Base-by-base conservation (phyloP, 2,113 vertebrate species). In the Scolopax mira region DNA sequence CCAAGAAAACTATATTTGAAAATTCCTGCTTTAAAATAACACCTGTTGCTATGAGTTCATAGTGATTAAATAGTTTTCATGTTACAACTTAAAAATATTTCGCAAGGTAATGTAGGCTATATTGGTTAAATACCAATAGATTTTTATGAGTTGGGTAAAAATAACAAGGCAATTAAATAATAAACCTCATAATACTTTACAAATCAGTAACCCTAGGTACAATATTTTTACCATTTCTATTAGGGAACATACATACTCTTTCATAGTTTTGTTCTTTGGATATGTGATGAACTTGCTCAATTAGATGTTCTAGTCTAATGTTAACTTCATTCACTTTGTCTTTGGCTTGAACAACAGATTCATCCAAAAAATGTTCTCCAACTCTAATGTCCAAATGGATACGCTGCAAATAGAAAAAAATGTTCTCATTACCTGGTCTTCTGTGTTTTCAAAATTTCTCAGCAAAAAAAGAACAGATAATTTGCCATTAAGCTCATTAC, bases 241-340 rank as follows among this genome's bases (percentile, higher is more conserved):
- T 79, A 57, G 6, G 7, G 19, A 73, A 48, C 64, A 74, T 48
- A 96, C 96, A 48, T 98, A 99, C 99, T 97, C 99, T 98, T 89
- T 99, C 99, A 95, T 99, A 99, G 87, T 98, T 97, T 94, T 99
- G 99, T 81, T 99, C 98, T 92, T 94, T 99, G 88, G 96, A 91
- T 90, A 99, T 98, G 30, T 98, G 98, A 55, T 96, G 83, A 84
- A 98, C 98, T 97, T 99, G 98, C 91, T 98, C 98, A 31, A 96
- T 97, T 37, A 99, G 97, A 85, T 99, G 98, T 41, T 94, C 97
- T 60, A 99, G 96, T 93, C 96, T 98, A 77, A 97, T 60, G 55
- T 98, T 97, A 74, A 99, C 97, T 79, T 96, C 96, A 70, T 98
- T 93, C 72, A 99, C 96, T 96, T 98, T 98, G 96, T 98, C 98